phyloP scores from a whole-genome alignment of 2,797 vertebrate genomes.

The Pipistrellus pygmaeus region DNA sequence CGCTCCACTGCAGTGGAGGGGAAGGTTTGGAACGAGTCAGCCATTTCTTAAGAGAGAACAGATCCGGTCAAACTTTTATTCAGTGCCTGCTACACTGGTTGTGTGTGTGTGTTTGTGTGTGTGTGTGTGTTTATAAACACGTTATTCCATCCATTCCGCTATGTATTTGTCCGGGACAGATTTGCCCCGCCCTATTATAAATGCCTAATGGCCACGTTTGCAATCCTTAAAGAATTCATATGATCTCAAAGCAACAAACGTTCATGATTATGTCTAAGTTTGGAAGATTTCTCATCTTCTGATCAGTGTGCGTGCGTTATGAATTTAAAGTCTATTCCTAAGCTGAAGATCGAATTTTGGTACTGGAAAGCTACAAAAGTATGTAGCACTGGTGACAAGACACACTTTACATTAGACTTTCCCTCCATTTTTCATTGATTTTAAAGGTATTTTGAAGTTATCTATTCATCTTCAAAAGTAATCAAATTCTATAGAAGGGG shows the following conservation, averaged over 20 bases:
- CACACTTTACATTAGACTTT: not conserved
- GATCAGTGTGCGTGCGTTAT: not conserved
- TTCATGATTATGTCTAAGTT: not conserved
- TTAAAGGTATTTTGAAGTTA: slow-evolving; percentile 33
- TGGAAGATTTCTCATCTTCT: not conserved
- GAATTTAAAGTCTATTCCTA: not conserved
- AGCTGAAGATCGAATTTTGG: not conserved
- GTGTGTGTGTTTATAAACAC: not conserved
- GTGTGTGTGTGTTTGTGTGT: too few species aligned
- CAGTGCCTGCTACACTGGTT: not conserved
- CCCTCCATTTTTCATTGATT: not conserved
- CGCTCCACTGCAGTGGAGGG: not conserved
- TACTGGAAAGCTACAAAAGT: not conserved
- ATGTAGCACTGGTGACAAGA: not conserved
- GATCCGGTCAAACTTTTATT: not conserved
- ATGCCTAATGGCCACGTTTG: not conserved
- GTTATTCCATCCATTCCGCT: not conserved
- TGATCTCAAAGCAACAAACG: not conserved
- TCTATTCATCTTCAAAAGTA: not conserved
- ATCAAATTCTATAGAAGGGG: not conserved
- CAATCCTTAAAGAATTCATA: not conserved
- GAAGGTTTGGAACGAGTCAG: not conserved
- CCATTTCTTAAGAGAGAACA: not conserved
- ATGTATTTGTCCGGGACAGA: not conserved
- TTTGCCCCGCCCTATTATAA: not conserved